Evolutionary conservation across 2,797 vertebrate genomes (phyloP).

Genomic region (Chromobotia macracanthus): DNA sequence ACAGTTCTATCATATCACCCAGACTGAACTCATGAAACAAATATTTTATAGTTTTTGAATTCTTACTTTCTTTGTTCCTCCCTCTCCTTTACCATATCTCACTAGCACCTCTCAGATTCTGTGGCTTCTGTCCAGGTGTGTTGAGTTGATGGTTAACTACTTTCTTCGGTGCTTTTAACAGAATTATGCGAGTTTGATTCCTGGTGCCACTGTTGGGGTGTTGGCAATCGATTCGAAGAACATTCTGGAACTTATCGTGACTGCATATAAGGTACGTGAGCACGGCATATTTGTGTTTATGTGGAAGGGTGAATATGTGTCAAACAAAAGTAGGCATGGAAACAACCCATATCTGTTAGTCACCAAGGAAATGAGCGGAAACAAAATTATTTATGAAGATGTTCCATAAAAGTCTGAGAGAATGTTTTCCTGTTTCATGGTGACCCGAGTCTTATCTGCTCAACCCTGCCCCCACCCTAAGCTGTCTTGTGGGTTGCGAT

Average conservation of each 20-base stretch:
- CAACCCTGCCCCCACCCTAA: slow-evolving; percentile 4
- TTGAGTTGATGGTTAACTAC: slow-evolving; percentile 14
- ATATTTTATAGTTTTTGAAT: slow-evolving; percentile 23
- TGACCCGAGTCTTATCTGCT: background rate
- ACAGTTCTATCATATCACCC: slow-evolving; percentile 43
- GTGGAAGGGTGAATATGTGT: background rate
- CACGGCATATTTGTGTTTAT: slow-evolving; percentile 19
- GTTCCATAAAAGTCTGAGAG: background rate
- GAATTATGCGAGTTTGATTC: slow-evolving; percentile 95
- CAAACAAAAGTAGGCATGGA: background rate
- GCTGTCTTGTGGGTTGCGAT: slow-evolving; percentile 61
- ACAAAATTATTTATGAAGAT: background rate
- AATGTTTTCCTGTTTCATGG: background rate
- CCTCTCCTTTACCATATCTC: slow-evolving; percentile 20
- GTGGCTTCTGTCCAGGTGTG: background rate
- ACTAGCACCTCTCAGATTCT: background rate
- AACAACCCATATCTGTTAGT: background rate
- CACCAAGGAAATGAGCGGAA: background rate
- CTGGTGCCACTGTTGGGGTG: slow-evolving; percentile 91
- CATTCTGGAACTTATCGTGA: slow-evolving; percentile 91
- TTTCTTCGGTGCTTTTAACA: slow-evolving; percentile 60
- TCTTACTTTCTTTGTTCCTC: background rate
- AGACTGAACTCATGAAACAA: slow-evolving; percentile 23
- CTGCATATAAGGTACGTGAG: slow-evolving; percentile 88
- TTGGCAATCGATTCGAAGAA: slow-evolving; percentile 89